phyloP scores from a whole-genome alignment of 2,797 vertebrate genomes.

The Coreius guichenoti region DNA sequence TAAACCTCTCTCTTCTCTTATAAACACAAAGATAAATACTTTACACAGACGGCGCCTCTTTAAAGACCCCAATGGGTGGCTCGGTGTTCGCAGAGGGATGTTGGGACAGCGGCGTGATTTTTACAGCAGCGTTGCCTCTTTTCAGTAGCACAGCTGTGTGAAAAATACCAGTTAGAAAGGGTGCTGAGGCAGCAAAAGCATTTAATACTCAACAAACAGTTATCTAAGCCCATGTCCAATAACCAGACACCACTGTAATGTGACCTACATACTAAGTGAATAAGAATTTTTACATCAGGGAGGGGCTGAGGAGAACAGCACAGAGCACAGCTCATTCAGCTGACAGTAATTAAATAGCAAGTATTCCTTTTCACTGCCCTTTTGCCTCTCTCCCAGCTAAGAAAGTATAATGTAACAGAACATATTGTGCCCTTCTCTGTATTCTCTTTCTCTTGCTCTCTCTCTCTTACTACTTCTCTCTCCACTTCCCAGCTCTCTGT shows the following conservation, averaged over 20 bases:
- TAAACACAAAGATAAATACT: conserved; percentile 56
- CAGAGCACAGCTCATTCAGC: conserved; percentile 80
- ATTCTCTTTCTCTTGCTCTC: conserved; percentile 56
- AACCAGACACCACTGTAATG: conserved; percentile 92
- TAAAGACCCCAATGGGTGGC: conserved; percentile 55
- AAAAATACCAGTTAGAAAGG: conserved; percentile 96
- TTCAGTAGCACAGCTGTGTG: conserved; percentile 97
- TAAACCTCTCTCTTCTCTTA: conserved; percentile 52
- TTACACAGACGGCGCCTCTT: conserved; percentile 46
- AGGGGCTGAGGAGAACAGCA: conserved; percentile 69
- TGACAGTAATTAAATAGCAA: conserved; percentile 83
- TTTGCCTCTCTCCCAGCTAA: conserved; percentile 66
- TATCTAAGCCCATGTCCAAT: conserved; percentile 97
- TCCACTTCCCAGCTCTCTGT: conserved; percentile 42
- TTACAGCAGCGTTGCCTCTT: conserved; percentile 88
- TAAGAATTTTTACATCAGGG: conserved; percentile 80
- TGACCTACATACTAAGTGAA: conserved; percentile 98
- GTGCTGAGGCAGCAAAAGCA: conserved; percentile 98
- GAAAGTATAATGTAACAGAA: conserved; percentile 77
- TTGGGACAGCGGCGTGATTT: conserved; percentile 86
- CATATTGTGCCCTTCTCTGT: conserved; percentile 74
- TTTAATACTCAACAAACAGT: conserved; percentile 99
- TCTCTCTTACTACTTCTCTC: conserved; percentile 28
- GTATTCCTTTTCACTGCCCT: conserved; percentile 73
- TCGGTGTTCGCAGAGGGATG: conserved; percentile 40